A percentile compares a stretch with the other conserved stretches of the same genome.
Conservation (phyloP, 2,113 vertebrate genomes). For the Tachysurus fulvidraco region DNA sequence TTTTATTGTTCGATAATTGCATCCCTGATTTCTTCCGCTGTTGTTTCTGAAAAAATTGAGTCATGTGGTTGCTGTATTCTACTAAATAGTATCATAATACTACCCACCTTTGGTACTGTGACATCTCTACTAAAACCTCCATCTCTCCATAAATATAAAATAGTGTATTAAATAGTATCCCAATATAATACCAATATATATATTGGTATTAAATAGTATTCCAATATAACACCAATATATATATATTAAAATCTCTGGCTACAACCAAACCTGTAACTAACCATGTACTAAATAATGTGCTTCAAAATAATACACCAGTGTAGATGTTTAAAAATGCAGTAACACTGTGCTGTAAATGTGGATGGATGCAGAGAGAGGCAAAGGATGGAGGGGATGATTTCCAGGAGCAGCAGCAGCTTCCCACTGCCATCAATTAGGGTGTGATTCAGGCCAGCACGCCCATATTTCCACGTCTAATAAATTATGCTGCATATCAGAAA, state of each 20-base stretch:
- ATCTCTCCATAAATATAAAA: background rate
- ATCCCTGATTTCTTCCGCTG: slow-evolving; percentile 49
- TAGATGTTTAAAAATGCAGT: slow-evolving; percentile 19
- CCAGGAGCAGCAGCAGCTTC: slow-evolving; percentile 32
- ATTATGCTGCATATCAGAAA: slow-evolving; percentile 85
- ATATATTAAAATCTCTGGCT: background rate
- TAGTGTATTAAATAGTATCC: background rate
- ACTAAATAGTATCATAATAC: background rate
- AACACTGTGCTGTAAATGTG: slow-evolving; percentile 42
- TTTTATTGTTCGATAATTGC: slow-evolving; percentile 67
- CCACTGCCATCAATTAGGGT: slow-evolving; percentile 85
- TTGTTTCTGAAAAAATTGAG: slow-evolving; percentile 5
- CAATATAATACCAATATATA: background rate
- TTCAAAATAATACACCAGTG: slow-evolving; percentile 41
- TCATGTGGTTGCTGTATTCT: background rate
- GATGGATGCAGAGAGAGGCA: slow-evolving; percentile 50
- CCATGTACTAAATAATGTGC: background rate
- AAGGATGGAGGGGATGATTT: slow-evolving; percentile 48
- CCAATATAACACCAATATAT: background rate
- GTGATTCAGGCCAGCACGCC: slow-evolving; percentile 78
- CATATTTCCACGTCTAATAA: slow-evolving; percentile 88
- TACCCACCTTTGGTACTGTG: background rate
- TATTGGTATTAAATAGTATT: background rate
- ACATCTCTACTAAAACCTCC: background rate
- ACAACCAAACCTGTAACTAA: background rate